Evolutionary conservation across 2,888 invertebrate genomes (phyloP).

Genomic region (Cryptus armator): DNA sequence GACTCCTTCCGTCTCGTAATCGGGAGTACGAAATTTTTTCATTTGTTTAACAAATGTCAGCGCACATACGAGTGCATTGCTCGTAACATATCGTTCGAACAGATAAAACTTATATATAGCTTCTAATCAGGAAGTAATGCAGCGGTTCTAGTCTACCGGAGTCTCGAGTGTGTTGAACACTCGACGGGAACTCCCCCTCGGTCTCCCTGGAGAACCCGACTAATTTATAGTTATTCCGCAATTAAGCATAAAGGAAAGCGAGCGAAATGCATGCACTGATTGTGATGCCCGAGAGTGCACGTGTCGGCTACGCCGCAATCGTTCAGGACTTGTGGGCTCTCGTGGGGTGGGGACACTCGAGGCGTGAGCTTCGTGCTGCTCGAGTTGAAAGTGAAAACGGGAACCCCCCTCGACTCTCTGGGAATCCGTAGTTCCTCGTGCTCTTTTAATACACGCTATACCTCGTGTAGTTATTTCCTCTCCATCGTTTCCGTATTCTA

Average conservation of each 20-base stretch:
- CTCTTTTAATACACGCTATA: slow-evolving; percentile 32
- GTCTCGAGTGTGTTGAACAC: slow-evolving; percentile 2
- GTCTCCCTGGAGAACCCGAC: slow-evolving; percentile 1
- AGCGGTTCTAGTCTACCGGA: slow-evolving; percentile 42
- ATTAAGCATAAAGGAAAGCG: slow-evolving; percentile 78
- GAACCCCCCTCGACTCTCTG: slow-evolving; percentile 30
- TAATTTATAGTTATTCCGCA: slow-evolving; percentile 73
- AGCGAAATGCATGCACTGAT: slow-evolving; percentile 76
- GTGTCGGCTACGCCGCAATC: slow-evolving; percentile 18
- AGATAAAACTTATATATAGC: not conserved
- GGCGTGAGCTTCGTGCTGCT: slow-evolving; percentile 43
- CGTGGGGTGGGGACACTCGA: slow-evolving; percentile 2
- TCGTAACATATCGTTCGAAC: not conserved
- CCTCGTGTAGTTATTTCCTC: slow-evolving; percentile 29
- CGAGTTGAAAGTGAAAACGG: slow-evolving; percentile 70
- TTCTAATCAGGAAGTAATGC: not conserved
- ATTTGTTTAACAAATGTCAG: slow-evolving; percentile 1
- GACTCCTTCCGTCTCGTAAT: not conserved
- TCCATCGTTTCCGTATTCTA: slow-evolving; percentile 34
- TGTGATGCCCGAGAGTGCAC: slow-evolving; percentile 68
- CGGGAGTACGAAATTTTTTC: not conserved
- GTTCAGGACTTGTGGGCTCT: not conserved
- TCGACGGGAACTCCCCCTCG: not conserved
- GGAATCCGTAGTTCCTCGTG: slow-evolving; percentile 52
- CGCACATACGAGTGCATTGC: slow-evolving; percentile 1